phyloP scores from a whole-genome alignment of 2,113 vertebrate genomes.

The Macroglossus sobrinus region DNA sequence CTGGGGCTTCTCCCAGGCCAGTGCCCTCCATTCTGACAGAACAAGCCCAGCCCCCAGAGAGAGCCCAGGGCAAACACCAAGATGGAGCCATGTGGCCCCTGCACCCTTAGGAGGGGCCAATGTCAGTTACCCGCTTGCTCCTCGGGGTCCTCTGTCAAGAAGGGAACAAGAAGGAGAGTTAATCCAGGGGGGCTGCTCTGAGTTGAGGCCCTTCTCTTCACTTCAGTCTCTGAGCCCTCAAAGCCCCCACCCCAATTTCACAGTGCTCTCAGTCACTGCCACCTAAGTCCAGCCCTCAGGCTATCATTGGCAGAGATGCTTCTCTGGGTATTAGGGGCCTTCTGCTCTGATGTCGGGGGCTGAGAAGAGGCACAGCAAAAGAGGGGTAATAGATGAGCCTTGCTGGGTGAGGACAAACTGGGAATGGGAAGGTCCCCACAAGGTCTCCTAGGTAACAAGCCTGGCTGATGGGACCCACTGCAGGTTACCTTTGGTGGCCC shows the following conservation, averaged over 20 bases:
- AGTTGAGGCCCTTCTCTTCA: background rate
- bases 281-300: background rate
- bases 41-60: constrained; percentile 80
- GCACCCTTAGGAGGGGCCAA: constrained; percentile 17
- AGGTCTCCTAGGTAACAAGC: background rate
- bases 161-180: constrained; percentile 67
- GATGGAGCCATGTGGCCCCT: background rate
- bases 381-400: background rate
- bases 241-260: background rate
- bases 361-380: background rate
- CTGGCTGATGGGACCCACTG: background rate
- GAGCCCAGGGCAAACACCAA: constrained; percentile 45
- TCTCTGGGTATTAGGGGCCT: background rate
- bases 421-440: background rate
- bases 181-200: background rate
- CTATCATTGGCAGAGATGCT: background rate
- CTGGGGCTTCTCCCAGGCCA: constrained; percentile 56
- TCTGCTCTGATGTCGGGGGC: background rate
- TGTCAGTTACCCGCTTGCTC: constrained; percentile 75
- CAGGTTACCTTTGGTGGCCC: constrained; percentile 95
- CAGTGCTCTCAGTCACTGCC: background rate
- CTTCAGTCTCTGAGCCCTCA: background rate
- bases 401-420: background rate
- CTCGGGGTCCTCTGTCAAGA: constrained; percentile 71
- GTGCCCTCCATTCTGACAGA: constrained; percentile 30